Evolutionary conservation across 2,797 vertebrate species (phyloP), one percentile per base, ranked within the genome.

Genomic region (Diplodus puntazzo): DNA sequence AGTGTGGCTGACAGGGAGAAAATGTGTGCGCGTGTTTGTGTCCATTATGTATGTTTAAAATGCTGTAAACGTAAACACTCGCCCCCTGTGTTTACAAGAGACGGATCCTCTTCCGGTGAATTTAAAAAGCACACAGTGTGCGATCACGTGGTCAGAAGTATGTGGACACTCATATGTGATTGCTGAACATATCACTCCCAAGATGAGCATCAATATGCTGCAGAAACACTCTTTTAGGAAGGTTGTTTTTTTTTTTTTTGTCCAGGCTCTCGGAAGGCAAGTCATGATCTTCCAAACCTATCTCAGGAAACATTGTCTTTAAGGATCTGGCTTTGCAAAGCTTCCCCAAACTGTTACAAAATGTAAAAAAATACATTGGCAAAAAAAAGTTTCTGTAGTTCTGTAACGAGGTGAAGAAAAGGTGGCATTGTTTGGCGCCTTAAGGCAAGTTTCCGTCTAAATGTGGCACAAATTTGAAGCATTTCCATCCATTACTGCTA

Each of bases 1-100:
- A 12, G 43, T 84, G 75, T 79, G 76, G 69, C 68, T 88, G 81
- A 81, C 61, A 69, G 68, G 64, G 49, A 60, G 67, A 59, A 30
- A 16, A 21, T 52, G 45, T 49, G 48, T 16, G 34, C 50, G 73
- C 69, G 58, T 69, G 73, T 34, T 34, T 7, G 30, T 34, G 30
- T 34, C 30, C 30, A 34, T 34, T 34, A 34, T 34, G 59, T 58
- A 73, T 68, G 43, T 76, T 78, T 73, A 69, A 79, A 79, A 80
- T 74, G 59, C 67, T 73, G 53, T 70, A 77, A 78, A 69, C 66
- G 70, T 75, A 75, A 69, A 77, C 69, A 25, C 42, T 20, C 0
- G 1, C 21, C 25, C 25, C 25, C 25, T 3, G 25, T 25, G 25
- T 25, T 3, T 25, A 25, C 25, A 25, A 25, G 25, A 25, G 25